Evolutionary conservation across 2,113 vertebrate species (phyloP).

Genomic region (Centrocercus urophasianus): DNA sequence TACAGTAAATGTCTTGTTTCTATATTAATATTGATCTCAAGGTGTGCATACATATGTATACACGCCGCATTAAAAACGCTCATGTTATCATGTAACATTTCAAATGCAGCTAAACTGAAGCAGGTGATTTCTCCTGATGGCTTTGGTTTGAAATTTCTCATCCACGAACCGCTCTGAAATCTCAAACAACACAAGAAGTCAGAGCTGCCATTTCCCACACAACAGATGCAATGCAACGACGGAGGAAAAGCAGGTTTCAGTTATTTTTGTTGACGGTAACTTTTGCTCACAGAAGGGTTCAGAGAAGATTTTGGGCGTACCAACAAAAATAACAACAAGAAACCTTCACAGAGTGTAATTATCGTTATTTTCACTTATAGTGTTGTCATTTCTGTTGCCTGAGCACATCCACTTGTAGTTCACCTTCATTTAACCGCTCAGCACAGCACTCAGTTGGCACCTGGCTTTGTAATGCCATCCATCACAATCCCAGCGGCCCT

Average conservation of each 20-base stretch:
- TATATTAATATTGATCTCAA: constrained; percentile 24
- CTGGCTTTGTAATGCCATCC: background rate
- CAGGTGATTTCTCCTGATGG: constrained; percentile 9
- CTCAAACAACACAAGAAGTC: constrained; percentile 10
- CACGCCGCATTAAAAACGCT: background rate
- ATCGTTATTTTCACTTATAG: constrained; percentile 21
- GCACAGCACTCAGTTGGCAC: background rate
- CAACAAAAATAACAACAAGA: background rate
- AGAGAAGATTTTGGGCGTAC: background rate
- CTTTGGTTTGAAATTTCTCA: background rate
- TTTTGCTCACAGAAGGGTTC: constrained; percentile 9
- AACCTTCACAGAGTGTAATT: constrained; percentile 2
- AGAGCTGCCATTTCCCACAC: constrained; percentile 39
- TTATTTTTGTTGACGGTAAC: background rate
- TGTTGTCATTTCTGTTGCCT: background rate
- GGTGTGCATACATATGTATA: background rate
- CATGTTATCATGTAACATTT: constrained; percentile 5
- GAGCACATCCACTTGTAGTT: background rate
- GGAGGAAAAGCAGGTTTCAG: constrained; percentile 6
- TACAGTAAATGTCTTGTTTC: constrained; percentile 24
- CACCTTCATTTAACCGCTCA: background rate
- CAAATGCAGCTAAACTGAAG: background rate
- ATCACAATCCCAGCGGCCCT: background rate
- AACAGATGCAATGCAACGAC: constrained; percentile 14
- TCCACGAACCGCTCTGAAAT: constrained; percentile 11